Evolutionary conservation across 2,113 vertebrate species (phyloP), one percentile per base, ranked within the genome.

Genomic region (Asarcornis scutulata): DNA sequence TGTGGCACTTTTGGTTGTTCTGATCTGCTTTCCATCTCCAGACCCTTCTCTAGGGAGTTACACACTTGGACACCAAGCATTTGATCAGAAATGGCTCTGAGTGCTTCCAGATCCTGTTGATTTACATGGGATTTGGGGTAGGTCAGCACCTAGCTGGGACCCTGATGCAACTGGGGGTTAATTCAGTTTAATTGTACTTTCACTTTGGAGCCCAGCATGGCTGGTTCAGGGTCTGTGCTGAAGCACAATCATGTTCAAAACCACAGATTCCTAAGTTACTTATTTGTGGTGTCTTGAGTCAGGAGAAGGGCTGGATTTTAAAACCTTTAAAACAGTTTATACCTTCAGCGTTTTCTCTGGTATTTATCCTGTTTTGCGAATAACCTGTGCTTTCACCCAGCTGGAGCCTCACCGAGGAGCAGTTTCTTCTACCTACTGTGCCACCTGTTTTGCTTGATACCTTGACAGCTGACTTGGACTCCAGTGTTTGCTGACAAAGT

Each of bases 1-100:
- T 53, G 21, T 60, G 56, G 7, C 36, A 17, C 17, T 40, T 81
- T 34, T 23, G 11, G 15, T 46, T 73, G 21, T 71, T 89, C 68
- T 73, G 38, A 59, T 89, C 18, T 38, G 31, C 32, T 92, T 68
- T 83, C 68, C 34, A 5, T 46, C 64, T 53, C 31, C n/a, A 27
- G 32, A 66, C 40, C 62, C 14, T 17, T 46, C 63, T 56, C 67
- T 27, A 18, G 52, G 22, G 52, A 75, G 3, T 17, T 75, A 25
- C 27, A 5, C 3, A 9, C 46, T 58, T 32, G 25, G 48, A 29
- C 25, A 32, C 1, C 0, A 11, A 42, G 21, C 3, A 2, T 86
- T 71, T 31, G 50, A 17, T n/a, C 31, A 52, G 59, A 76, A 85
- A 34, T 53, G 36, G 9, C n/a, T 83, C 16, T 16, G 12, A 17